A percentile compares a stretch with the other conserved stretches of the same genome.
Evolutionary conservation across 2,113 vertebrate genomes (phyloP).

Genomic region (Lophius piscatorius): DNA sequence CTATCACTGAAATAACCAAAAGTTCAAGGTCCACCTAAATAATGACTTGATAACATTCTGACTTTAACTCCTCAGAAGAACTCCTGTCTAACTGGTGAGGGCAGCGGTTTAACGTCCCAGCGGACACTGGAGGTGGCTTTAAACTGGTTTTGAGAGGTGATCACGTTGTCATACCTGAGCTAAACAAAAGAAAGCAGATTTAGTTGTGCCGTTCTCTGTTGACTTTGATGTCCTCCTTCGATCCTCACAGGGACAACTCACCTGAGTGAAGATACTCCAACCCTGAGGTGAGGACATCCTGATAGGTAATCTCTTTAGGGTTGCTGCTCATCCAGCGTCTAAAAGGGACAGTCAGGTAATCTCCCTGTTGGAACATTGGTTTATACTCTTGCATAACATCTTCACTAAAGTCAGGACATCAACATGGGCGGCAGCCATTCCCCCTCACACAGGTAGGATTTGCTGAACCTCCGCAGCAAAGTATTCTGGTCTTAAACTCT

Average conservation of each 20-base stretch:
- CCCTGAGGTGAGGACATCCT: constrained; percentile 17
- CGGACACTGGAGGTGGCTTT: too few species aligned
- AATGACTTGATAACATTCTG: too few species aligned
- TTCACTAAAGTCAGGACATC: constrained; percentile 35
- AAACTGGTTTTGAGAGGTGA: too few species aligned
- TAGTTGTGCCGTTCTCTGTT: neutral
- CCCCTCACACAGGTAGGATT: neutral
- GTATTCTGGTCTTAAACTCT: neutral
- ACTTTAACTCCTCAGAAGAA: too few species aligned
- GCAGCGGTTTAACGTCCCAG: too few species aligned
- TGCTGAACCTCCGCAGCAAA: neutral
- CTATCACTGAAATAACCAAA: too few species aligned
- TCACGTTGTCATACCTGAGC: too few species aligned
- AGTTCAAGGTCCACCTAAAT: too few species aligned
- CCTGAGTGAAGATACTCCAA: constrained; percentile 37
- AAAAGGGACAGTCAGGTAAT: constrained; percentile 57
- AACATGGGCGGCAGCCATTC: neutral
- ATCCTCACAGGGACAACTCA: constrained; percentile 42
- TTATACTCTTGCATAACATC: constrained; percentile 71
- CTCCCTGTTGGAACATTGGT: constrained; percentile 61
- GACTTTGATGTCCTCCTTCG: neutral
- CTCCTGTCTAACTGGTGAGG: too few species aligned
- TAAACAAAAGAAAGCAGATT: neutral
- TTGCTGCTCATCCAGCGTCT: constrained; percentile 37
- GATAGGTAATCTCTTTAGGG: constrained; percentile 69